Evolutionary conservation across 2,888 invertebrate genomes (phyloP), one percentile per base, ranked within the genome.

Genomic region (Epiblema foenella): DNA sequence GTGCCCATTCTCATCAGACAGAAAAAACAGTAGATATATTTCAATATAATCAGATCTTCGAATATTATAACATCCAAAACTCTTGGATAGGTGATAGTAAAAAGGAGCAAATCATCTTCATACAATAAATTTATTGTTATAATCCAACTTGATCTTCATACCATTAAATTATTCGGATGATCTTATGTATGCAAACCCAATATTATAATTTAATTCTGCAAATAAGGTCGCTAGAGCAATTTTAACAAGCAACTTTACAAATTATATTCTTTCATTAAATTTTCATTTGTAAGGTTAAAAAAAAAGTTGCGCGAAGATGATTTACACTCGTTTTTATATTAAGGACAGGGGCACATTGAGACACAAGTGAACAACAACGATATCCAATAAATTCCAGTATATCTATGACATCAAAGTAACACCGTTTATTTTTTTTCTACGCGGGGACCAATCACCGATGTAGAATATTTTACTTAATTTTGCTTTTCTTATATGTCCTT

Each of bases 401-500:
- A 51, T 58, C 49, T 64, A 58, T 64, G 39, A 69, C 69, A 64
- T 29, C 24, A 69, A 69, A 64, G 37, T 49, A 69, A 64, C 51
- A 62, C 39, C 3, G n/a, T 54, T 54, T n/a, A 4, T 42, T 15
- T n/a, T 15, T n/a, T 49, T 63, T 52, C 63, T 63, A 63, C 63
- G 0, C 51, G 20, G 60, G 20, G 18, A 18, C 12, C 29, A 17
- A 18, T 52, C 20, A 15, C 51, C 49, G 49, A 33, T 51, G 17
- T 17, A 37, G 0, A 7, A 29, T 56, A 15, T 15, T 37, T 10
- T 10, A 33, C 57, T 10, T 10, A 42, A 15, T 0, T 42, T 4
- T 42, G 42, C 15, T 2, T 33, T 8, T 8, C 33, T 33, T 8
- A 33, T 0, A 33, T 42, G 3, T 42, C 42, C 2, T 42, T 2